Percentiles rank a stretch among this genome's conserved stretches.
Evolutionary conservation across 2,888 invertebrate genomes (phyloP).

Genomic region (Carabus problematicus): DNA sequence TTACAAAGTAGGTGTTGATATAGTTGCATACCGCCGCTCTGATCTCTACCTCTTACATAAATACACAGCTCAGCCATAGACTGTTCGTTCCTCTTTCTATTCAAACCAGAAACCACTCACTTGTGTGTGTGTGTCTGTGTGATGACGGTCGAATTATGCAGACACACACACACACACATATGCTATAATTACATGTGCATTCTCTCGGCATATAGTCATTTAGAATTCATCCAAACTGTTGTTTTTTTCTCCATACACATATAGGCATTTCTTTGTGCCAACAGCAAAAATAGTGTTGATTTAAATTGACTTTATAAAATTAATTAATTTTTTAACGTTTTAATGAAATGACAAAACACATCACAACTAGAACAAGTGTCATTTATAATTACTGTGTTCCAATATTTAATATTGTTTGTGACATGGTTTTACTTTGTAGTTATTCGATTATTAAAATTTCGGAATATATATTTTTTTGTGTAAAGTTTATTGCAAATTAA

Average conservation of each 20-base stretch:
- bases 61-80: background rate
- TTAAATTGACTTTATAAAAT: conserved; percentile 19
- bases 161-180: too few relatives aligned
- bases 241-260: background rate
- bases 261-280: conserved; percentile 9
- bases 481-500: conserved; percentile 14
- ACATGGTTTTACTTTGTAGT: conserved; percentile 22
- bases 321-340: conserved; percentile 15
- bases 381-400: conserved; percentile 11
- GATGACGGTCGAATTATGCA: too few relatives aligned
- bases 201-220: too few relatives aligned
- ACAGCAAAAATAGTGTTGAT: conserved; percentile 14
- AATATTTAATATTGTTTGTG: conserved; percentile 18
- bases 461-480: conserved; percentile 10
- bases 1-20: conserved; percentile 51
- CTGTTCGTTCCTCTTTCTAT: background rate
- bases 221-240: too few relatives aligned
- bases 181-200: too few relatives aligned
- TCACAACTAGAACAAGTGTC: conserved; percentile 13
- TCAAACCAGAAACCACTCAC: too few relatives aligned
- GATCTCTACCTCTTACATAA: conserved; percentile 10
- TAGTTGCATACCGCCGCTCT: conserved; percentile 44
- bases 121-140: too few relatives aligned
- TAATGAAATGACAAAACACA: background rate
- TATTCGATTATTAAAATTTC: conserved; percentile 19